phyloP scores from a whole-genome alignment of 2,797 vertebrate species.

The Megalops cyprinoides region DNA sequence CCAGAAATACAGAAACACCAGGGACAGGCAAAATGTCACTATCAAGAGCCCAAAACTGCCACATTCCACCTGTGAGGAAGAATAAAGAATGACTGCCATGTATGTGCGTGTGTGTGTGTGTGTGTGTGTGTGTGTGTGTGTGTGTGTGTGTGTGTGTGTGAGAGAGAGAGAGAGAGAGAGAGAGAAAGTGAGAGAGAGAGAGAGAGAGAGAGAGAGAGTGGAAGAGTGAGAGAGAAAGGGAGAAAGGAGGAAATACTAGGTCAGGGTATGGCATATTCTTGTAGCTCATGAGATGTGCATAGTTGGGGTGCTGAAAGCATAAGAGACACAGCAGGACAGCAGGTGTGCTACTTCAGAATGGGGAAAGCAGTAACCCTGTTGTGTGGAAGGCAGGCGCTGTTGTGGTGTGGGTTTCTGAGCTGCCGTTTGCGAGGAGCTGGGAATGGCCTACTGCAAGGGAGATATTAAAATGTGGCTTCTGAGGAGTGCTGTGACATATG shows the following conservation, averaged over 20 bases:
- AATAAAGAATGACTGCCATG: neutral
- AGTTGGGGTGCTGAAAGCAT: too few species aligned
- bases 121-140: constrained; percentile 29
- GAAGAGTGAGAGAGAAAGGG: neutral
- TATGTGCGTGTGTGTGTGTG: neutral
- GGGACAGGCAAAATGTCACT: constrained; percentile 79
- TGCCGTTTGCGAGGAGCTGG: too few species aligned
- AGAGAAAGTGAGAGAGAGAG: neutral
- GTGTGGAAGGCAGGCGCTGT: too few species aligned
- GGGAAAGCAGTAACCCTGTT: too few species aligned
- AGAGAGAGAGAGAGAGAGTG: neutral
- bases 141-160: neutral
- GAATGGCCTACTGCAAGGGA: too few species aligned
- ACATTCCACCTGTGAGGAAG: constrained; percentile 75
- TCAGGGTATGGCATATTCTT: too few species aligned
- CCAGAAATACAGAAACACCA: constrained; percentile 87
- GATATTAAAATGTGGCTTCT: too few species aligned
- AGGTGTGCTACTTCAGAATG: too few species aligned
- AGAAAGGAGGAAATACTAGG: neutral
- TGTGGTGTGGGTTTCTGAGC: too few species aligned
- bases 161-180: neutral
- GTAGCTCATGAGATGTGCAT: too few species aligned
- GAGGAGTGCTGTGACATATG: too few species aligned
- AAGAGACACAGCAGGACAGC: too few species aligned
- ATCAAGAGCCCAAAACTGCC: constrained; percentile 79